Evolutionary conservation across 1,140 invertebrate genomes (phyloP), one percentile per base, ranked within the genome.

Genomic region (Drosophila tani): DNA sequence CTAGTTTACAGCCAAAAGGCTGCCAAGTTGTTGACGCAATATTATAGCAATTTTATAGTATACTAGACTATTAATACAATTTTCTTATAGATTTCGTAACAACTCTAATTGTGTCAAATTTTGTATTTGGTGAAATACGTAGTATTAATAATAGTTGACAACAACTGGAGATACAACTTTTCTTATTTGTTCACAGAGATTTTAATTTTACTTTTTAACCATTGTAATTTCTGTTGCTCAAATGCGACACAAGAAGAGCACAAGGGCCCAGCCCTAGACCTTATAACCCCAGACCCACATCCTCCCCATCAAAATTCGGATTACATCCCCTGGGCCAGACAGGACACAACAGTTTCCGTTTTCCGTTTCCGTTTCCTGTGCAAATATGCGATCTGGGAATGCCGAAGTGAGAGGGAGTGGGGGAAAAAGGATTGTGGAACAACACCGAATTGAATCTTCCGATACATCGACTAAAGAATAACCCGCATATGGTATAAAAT

Each of bases 301-400:
- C 43, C 14, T 1, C 14, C 12, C 14, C 15, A 15, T 17, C 7
- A 49, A 60, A 49, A 40, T 14, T 27, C 19, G 27, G 15, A 55
- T 41, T 47, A 24, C 55, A 40, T 32, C 32, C 55, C 47, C 47
- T 7, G n/a, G 65, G 17, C 29, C 45, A 59, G 69, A 58, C 32
- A 57, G 75, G 58, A 58, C 66, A 40, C 38, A 47, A 56, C 50
- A 64, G 70, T 74, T 75, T 76, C 69, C 70, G n/a, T n/a, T n/a
- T n/a, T n/a, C n/a, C n/a, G n/a, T n/a, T n/a, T n/a, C n/a, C n/a
- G 75, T 68, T 75, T 77, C 70, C 71, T 75, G 75, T 75, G 56
- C 70, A 77, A 77, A 75, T 68, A 77, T 75, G 41, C 56, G 14
- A 49, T 9, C 69, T 58, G n/a, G 27, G 24, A 24, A 35, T n/a